Evolutionary conservation across 2,888 invertebrate species (phyloP), one percentile per base, ranked within the genome.

Genomic region (Scaptomyza tumidula): DNA sequence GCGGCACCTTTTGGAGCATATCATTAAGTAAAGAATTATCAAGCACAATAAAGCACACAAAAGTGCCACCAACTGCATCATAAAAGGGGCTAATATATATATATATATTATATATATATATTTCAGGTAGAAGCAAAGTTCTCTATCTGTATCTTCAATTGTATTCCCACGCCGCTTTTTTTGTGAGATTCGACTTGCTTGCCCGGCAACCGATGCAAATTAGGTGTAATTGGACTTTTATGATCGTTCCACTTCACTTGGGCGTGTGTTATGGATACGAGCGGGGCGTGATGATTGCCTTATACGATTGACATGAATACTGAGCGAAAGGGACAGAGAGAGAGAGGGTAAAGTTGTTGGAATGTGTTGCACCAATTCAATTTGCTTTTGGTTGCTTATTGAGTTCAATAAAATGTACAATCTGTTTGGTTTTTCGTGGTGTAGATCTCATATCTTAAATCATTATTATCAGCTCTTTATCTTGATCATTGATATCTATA

Each of bases 161-260:
- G 71, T 62, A 78, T 84, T 82, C 85, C 78, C 85, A 84, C 87
- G 69, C 33, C 61, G 54, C 61, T n/a, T n/a, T 37, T 37, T n/a
- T 35, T 58, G 52, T 44, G 67, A 53, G 71, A 62, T 75, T 69
- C 65, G 56, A 63, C 63, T 58, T 43, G 48, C 44, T 49, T 43
- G 49, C 44, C 16, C 35, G 60, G 39, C 81, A 78, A 65, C 56
- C 69, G 54, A 73, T 83, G 84, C 78, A 77, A 86, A 86, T 81
- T 77, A 74, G 60, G 60, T 59, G 78, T 80, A 74, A 84, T 86
- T 86, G 71, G 57, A 11, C n/a, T 46, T 64, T 80, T 71, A 86
- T 56, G 72, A 66, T 71, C 66, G 60, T 19, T 71, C 72, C 72
- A 57, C n/a, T 35, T 7, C 43, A 35, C 9, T 49, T 37, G 33